Evolutionary conservation across 2,888 invertebrate genomes (phyloP), one percentile per base, ranked within the genome.

Genomic region (Metacarcinus magister): DNA sequence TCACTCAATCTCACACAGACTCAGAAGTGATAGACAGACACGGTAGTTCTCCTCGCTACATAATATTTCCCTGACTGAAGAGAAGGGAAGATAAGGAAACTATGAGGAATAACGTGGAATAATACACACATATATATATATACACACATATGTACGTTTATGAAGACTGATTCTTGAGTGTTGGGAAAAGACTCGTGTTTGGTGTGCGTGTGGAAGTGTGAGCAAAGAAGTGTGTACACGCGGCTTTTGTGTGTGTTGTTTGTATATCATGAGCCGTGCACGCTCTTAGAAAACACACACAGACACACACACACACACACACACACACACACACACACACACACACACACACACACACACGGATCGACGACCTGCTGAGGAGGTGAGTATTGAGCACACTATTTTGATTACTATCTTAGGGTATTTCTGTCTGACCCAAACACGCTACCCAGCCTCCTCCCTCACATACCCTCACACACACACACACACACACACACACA

Each of bases 221-320:
- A 87, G 87, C 13, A 32, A 87, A 87, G 87, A 87, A 87, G 87
- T 87, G 87, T 87, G 87, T 87, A 87, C 87, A 87, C 19, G 87
- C 87, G 32, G 16, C 87, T 87, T 8, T 19, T 60, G 87, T 39
- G 39, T 87, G 87, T 87, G 87, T 32, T 87, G 87, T 32, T 87
- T 87, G 87, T 32, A 10, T 16, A 87, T 10, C 39, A 87, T 87
- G 87, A 87, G 87, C 32, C 32, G 87, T 39, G 19, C 39, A 87
- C 87, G 32, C 87, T 32, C 39, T 19, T 87, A 87, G 87, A 87
- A 19, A 82, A 23, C 28, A 44, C 46, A 46, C 48, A 91, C 48
- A 48, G 28, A 87, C 39, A 87, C 91, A 91, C 91, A 91, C 91
- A 91, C 91, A 44, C 90, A 90, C 90, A 91, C 91, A 91, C 91